These are phyloP conservation scores for Heteractis magnifica DNA, from an alignment of 92 coral and sea anemone species.

Conservation along the genomic window DNA sequence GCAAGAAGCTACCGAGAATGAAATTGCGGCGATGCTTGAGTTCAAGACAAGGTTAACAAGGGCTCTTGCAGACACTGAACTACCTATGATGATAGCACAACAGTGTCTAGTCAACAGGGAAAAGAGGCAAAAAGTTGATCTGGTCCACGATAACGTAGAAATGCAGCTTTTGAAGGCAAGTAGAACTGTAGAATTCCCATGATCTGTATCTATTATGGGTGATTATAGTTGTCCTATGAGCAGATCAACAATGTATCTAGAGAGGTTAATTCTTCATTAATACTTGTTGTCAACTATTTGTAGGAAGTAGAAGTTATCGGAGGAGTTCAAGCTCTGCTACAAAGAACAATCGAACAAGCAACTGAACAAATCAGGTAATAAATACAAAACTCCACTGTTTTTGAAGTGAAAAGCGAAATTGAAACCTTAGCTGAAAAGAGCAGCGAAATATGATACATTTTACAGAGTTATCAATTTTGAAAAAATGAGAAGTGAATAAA, in stretches of 20 bases:
- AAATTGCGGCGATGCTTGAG: slow-evolving; percentile 69
- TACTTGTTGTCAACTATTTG: slow-evolving; percentile 5
- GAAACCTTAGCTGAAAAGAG: too few relatives aligned
- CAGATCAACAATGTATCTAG: not conserved
- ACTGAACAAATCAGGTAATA: slow-evolving; percentile 89
- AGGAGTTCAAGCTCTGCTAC: slow-evolving; percentile 87
- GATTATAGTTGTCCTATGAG: not conserved
- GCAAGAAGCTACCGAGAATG: slow-evolving; percentile 79
- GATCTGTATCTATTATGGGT: not conserved
- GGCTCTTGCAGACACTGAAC: slow-evolving; percentile 88
- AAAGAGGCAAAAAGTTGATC: slow-evolving; percentile 80
- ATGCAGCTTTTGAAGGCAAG: slow-evolving; percentile 89
- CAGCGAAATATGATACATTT: too few relatives aligned
- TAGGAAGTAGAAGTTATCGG: slow-evolving; percentile 94
- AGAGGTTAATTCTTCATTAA: not conserved
- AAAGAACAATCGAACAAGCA: slow-evolving; percentile 95
- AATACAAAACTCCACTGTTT: not conserved
- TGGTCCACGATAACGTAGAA: slow-evolving; percentile 96
- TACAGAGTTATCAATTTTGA: too few relatives aligned
- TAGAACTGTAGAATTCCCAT: not conserved
- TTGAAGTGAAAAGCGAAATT: too few relatives aligned
- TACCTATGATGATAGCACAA: slow-evolving; percentile 87
- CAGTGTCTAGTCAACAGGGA: slow-evolving; percentile 92
- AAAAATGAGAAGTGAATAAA: too few relatives aligned
- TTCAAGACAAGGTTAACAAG: slow-evolving; percentile 78